phyloP scores from a whole-genome alignment of 2,113 vertebrate genomes.

The Lasiurus borealis region DNA sequence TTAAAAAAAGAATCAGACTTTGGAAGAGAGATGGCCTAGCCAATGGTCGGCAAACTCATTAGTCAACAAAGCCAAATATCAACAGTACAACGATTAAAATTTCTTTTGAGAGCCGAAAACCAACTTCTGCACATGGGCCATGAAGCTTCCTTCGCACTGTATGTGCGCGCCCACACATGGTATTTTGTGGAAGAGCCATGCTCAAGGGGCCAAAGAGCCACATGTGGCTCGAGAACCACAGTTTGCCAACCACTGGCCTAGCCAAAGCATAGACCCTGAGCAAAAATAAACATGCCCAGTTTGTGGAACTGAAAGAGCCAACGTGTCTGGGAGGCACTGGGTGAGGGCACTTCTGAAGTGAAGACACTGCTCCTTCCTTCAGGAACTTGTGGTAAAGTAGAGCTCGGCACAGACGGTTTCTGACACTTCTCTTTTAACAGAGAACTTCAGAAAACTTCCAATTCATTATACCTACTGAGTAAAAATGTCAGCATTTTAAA shows the following conservation, averaged over 20 bases:
- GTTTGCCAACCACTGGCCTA: not conserved
- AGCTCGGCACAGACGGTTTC: not conserved
- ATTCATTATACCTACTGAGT: not conserved
- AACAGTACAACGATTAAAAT: too few species aligned
- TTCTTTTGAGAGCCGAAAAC: too few species aligned
- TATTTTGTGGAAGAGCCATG: too few species aligned
- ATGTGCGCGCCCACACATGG: too few species aligned
- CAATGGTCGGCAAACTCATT: too few species aligned
- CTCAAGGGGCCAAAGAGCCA: too few species aligned
- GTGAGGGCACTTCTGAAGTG: not conserved
- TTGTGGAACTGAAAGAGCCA: constrained; percentile 64
- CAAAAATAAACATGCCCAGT: not conserved
- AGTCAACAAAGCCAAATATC: too few species aligned
- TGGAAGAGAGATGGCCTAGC: too few species aligned
- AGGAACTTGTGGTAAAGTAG: constrained; percentile 64
- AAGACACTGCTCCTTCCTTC: constrained; percentile 11
- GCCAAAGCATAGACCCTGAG: not conserved
- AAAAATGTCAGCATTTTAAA: constrained; percentile 48
- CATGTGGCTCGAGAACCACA: too few species aligned
- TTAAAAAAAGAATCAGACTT: too few species aligned
- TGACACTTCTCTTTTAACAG: not conserved
- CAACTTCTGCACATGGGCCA: too few species aligned
- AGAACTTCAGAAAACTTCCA: constrained; percentile 17
- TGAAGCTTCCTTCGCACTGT: too few species aligned
- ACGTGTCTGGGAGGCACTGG: not conserved